Evolutionary conservation across 2,888 invertebrate genomes (phyloP).

Genomic region (Coleophora flavipennella): DNA sequence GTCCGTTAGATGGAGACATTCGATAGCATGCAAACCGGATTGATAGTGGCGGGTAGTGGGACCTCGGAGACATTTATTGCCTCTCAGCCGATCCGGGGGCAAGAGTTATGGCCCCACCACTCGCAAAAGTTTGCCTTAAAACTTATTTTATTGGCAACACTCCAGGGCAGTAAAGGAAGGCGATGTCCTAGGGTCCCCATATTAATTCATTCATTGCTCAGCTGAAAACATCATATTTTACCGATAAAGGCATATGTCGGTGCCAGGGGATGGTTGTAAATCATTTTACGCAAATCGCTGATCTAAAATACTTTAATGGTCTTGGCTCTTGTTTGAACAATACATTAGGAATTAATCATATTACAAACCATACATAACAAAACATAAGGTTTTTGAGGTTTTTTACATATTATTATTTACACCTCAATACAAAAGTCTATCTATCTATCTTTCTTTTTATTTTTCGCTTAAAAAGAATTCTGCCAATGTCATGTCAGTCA

Average conservation of each 20-base stretch:
- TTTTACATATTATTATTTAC: too few species aligned
- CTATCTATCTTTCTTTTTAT: too few species aligned
- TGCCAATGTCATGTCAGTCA: too few species aligned
- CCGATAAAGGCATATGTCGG: constrained; percentile 43
- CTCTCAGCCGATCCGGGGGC: constrained; percentile 27
- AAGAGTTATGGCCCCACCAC: constrained; percentile 45
- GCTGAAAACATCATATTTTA: constrained; percentile 61
- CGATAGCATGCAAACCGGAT: constrained; percentile 62
- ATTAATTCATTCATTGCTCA: constrained; percentile 56
- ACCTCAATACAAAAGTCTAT: too few species aligned
- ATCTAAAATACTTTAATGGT: constrained; percentile 11
- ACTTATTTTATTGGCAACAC: constrained; percentile 58
- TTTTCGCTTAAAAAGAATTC: too few species aligned
- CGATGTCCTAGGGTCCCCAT: constrained; percentile 26
- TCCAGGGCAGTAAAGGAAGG: constrained; percentile 46
- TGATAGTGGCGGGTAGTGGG: constrained; percentile 53
- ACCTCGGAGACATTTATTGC: constrained; percentile 56
- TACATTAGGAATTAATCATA: too few species aligned
- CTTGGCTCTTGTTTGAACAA: too few species aligned
- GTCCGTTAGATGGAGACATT: constrained; percentile 49
- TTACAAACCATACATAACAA: too few species aligned
- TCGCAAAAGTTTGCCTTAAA: constrained; percentile 47
- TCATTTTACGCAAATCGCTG: constrained; percentile 23
- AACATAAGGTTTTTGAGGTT: background rate
- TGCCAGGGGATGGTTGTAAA: constrained; percentile 30